Evolutionary conservation across 2,797 vertebrate species (phyloP).

Genomic region (Enteromius radiatus): DNA sequence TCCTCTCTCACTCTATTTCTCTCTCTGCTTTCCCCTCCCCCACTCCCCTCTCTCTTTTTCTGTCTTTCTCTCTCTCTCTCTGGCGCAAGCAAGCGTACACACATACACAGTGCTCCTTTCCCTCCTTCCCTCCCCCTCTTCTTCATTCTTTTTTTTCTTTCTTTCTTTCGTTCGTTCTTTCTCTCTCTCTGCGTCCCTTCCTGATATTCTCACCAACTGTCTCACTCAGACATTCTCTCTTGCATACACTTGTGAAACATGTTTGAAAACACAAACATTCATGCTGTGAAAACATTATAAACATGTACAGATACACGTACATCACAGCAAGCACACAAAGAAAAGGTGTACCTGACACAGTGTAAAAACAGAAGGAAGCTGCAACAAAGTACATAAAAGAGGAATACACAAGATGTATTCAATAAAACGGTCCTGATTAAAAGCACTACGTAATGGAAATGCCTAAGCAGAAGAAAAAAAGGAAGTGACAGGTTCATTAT

Average conservation of each 20-base stretch:
- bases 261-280: slow-evolving; percentile 12
- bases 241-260: slow-evolving; percentile 20
- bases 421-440: not conserved
- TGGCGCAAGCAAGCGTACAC: slow-evolving; percentile 37
- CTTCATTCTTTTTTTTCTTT: slow-evolving; percentile 11
- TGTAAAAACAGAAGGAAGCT: slow-evolving; percentile 6
- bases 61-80: slow-evolving; percentile 44
- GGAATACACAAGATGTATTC: not conserved
- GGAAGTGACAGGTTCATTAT: not conserved
- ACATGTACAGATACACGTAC: slow-evolving; percentile 1
- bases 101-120: slow-evolving; percentile 16
- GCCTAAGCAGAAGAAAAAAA: not conserved
- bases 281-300: not conserved
- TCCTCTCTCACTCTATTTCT: slow-evolving; percentile 27
- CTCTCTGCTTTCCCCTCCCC: slow-evolving; percentile 56
- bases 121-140: not conserved
- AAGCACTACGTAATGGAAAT: not conserved
- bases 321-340: slow-evolving; percentile 5
- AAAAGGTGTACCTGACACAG: slow-evolving; percentile 17
- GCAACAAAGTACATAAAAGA: not conserved
- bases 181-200: not conserved
- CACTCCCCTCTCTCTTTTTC: slow-evolving; percentile 48
- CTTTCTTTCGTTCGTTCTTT: not conserved
- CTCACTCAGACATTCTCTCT: slow-evolving; percentile 21
- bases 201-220: slow-evolving; percentile 3